Conservation (phyloP, 2,888 invertebrate genomes). For the Andrena marginata region DNA sequence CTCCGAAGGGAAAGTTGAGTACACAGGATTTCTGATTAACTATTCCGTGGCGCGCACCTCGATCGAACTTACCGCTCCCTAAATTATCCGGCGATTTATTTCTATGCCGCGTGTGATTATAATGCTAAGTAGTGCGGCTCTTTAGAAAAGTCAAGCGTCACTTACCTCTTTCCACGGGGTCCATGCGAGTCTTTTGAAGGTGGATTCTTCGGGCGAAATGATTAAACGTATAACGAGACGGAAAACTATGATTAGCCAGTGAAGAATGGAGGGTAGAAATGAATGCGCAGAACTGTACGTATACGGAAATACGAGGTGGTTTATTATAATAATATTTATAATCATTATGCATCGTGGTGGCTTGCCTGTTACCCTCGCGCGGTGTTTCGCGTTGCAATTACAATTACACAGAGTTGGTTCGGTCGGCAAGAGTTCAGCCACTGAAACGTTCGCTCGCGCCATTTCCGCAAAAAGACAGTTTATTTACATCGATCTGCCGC, state of each 20-base stretch:
- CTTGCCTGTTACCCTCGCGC: slow-evolving; percentile 67
- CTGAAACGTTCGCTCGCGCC: slow-evolving; percentile 43
- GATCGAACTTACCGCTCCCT: too few relatives aligned
- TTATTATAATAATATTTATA: slow-evolving; percentile 85
- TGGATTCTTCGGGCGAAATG: background rate
- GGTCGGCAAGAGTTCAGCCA: slow-evolving; percentile 41
- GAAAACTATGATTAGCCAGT: background rate
- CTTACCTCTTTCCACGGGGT: background rate
- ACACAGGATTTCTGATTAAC: too few relatives aligned
- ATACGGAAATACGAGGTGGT: slow-evolving; percentile 85
- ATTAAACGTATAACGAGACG: background rate
- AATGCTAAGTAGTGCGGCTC: too few relatives aligned
- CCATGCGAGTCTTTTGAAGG: background rate
- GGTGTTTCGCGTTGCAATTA: slow-evolving; percentile 57
- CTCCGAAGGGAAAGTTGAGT: too few relatives aligned
- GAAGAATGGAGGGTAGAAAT: slow-evolving; percentile 19
- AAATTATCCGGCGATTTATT: too few relatives aligned
- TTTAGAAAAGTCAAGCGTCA: background rate
- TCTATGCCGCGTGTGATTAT: too few relatives aligned
- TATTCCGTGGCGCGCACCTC: too few relatives aligned
- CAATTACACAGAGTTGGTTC: slow-evolving; percentile 58
- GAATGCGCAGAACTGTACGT: slow-evolving; percentile 62
- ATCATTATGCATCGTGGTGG: slow-evolving; percentile 81
- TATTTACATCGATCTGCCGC: slow-evolving; percentile 83
- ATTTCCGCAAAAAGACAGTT: slow-evolving; percentile 60